phyloP scores from a whole-genome alignment of 2,113 vertebrate genomes.

The Mastomys natalensis region DNA sequence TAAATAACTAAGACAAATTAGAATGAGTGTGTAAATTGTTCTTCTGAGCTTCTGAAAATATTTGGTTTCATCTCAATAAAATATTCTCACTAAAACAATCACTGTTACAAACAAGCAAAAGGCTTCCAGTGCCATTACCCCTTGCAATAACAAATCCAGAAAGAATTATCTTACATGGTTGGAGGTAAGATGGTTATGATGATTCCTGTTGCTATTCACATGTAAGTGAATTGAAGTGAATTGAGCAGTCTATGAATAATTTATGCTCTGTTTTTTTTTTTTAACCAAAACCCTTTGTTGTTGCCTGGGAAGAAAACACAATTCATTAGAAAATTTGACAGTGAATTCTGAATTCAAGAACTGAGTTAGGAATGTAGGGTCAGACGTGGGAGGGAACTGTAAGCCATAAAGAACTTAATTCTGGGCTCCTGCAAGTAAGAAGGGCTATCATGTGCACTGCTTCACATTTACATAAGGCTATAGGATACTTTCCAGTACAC shows the following conservation, averaged over 20 bases:
- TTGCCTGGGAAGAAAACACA: background rate
- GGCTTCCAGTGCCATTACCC: accelerated
- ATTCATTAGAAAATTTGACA: background rate
- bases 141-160: background rate
- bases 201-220: background rate
- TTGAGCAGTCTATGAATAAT: background rate
- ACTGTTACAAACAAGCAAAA: background rate
- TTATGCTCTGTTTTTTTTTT: background rate
- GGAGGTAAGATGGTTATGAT: background rate
- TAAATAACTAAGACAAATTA: background rate
- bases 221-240: background rate
- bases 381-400: background rate
- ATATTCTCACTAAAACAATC: background rate
- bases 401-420: background rate
- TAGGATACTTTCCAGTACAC: background rate
- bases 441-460: background rate
- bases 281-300: background rate
- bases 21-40: background rate
- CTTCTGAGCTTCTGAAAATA: background rate
- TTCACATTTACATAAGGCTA: background rate
- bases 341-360: background rate
- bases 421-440: background rate
- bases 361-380: background rate
- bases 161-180: background rate
- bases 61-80: background rate